Conservation (phyloP, 2,888 invertebrate species). For the Miltochrista miniata region DNA sequence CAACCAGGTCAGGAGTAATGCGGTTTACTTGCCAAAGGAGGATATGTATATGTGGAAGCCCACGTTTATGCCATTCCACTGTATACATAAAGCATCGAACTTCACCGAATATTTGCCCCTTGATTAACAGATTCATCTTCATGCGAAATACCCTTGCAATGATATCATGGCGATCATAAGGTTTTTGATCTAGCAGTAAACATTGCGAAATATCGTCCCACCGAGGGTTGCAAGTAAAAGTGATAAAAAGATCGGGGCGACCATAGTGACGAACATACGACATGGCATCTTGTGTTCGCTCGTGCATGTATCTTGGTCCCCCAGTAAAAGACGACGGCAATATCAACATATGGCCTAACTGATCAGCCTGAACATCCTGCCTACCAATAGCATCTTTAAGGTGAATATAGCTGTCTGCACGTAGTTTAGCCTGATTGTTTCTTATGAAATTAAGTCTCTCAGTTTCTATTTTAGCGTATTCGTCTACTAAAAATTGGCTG, state of each 20-base stretch:
- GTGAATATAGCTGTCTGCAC: slow-evolving; percentile 5
- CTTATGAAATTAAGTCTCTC: no score
- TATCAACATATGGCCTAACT: slow-evolving; percentile 3
- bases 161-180: slow-evolving; percentile 26
- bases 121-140: slow-evolving; percentile 9
- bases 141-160: slow-evolving; percentile 24
- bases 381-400: slow-evolving; percentile 27
- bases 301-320: slow-evolving; percentile 56
- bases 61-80: no score
- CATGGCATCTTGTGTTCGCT: slow-evolving; percentile 52
- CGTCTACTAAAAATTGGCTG: no score
- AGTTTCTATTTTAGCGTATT: no score
- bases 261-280: slow-evolving; percentile 29
- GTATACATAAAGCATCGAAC: no score
- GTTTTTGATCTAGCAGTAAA: slow-evolving; percentile 12
- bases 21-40: slow-evolving; percentile 13
- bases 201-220: slow-evolving; percentile 6
- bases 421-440: no score
- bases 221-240: slow-evolving; percentile 7
- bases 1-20: no score
- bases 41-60: no score
- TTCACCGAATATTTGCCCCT: neutral
- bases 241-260: slow-evolving; percentile 10
- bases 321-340: slow-evolving; percentile 32
- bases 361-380: neutral